A percentile compares a stretch with the other conserved stretches of the same genome.
Evolutionary conservation across 1,140 invertebrate species (phyloP).

Genomic region (Cephus cinctus): DNA sequence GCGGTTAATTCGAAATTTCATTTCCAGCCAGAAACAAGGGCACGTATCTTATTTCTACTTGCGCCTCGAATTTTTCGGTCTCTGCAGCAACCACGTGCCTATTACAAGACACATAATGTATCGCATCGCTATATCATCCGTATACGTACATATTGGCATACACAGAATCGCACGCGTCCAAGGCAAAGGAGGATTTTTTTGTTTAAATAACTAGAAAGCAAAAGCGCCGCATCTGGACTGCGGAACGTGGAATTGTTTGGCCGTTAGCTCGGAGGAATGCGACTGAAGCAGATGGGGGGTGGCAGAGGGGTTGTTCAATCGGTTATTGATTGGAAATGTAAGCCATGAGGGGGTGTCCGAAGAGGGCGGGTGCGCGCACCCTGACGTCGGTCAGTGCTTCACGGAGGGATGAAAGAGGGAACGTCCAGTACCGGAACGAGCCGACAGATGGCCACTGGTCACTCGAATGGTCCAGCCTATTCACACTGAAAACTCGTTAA

Average conservation of each 20-base stretch:
- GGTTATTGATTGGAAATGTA: conserved; percentile 55
- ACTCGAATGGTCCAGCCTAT: too few species aligned
- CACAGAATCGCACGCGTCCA: too few species aligned
- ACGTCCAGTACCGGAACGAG: conserved; percentile 33
- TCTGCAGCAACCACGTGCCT: too few species aligned
- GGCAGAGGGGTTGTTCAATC: conserved; percentile 47
- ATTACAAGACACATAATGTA: too few species aligned
- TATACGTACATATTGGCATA: too few species aligned
- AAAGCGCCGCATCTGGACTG: conserved; percentile 18
- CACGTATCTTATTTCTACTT: too few species aligned
- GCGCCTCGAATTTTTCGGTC: too few species aligned
- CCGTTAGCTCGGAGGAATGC: conserved; percentile 42
- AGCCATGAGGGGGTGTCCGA: conserved; percentile 25
- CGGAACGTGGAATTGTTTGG: conserved; percentile 41
- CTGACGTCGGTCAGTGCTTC: conserved; percentile 1
- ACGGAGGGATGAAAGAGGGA: conserved; percentile 9
- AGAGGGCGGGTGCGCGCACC: conserved; percentile 10
- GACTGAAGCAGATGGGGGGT: conserved; percentile 27
- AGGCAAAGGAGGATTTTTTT: too few species aligned
- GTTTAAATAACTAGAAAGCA: neutral
- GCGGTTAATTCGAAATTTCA: too few species aligned
- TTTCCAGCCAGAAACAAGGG: too few species aligned
- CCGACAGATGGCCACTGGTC: conserved; percentile 51
- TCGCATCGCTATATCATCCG: too few species aligned
- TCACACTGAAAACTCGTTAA: conserved; percentile 22